phyloP scores from a whole-genome alignment of 2,113 vertebrate species.

The Corythoichthys haematopterus region DNA sequence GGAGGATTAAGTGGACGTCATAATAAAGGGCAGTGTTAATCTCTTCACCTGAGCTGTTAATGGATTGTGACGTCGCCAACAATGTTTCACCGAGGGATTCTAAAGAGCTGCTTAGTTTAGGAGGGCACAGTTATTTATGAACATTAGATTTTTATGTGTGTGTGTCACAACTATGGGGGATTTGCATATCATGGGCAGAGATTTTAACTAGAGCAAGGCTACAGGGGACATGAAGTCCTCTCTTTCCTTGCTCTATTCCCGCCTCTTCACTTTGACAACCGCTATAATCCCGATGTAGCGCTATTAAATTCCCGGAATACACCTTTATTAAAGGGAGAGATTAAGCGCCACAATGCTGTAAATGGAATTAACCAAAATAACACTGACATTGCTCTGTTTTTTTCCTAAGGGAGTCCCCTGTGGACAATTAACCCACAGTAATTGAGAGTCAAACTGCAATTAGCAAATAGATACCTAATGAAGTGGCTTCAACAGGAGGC shows the following conservation, averaged over 20 bases:
- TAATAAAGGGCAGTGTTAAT: slow-evolving; percentile 42
- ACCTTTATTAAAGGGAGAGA: slow-evolving; percentile 52
- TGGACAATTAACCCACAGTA: slow-evolving; percentile 73
- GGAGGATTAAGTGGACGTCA: slow-evolving; percentile 43
- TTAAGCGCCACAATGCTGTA: slow-evolving; percentile 50
- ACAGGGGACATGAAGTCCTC: slow-evolving; percentile 10
- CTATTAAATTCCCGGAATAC: slow-evolving; percentile 47
- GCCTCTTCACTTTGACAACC: slow-evolving; percentile 50
- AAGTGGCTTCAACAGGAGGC: slow-evolving; percentile 47
- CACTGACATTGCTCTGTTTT: slow-evolving; percentile 35
- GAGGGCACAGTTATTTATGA: slow-evolving; percentile 31
- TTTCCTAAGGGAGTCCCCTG: slow-evolving; percentile 55
- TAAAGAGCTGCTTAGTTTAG: slow-evolving; percentile 22
- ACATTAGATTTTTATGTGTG: slow-evolving; percentile 29
- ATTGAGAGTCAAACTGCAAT: slow-evolving; percentile 73
- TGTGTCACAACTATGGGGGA: slow-evolving; percentile 12
- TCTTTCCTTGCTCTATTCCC: slow-evolving; percentile 26
- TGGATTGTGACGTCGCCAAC: slow-evolving; percentile 50
- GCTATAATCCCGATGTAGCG: slow-evolving; percentile 57
- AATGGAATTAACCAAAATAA: slow-evolving; percentile 55
- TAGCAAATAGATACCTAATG: slow-evolving; percentile 71
- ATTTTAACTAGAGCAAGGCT: slow-evolving; percentile 35
- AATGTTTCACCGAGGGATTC: slow-evolving; percentile 22
- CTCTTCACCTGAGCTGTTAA: slow-evolving; percentile 50
- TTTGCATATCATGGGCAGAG: slow-evolving; percentile 37